Percentiles rank a stretch among this genome's conserved stretches.
phyloP scores from a whole-genome alignment of 2,888 invertebrate genomes.

The Melangyna quadrimaculata region DNA sequence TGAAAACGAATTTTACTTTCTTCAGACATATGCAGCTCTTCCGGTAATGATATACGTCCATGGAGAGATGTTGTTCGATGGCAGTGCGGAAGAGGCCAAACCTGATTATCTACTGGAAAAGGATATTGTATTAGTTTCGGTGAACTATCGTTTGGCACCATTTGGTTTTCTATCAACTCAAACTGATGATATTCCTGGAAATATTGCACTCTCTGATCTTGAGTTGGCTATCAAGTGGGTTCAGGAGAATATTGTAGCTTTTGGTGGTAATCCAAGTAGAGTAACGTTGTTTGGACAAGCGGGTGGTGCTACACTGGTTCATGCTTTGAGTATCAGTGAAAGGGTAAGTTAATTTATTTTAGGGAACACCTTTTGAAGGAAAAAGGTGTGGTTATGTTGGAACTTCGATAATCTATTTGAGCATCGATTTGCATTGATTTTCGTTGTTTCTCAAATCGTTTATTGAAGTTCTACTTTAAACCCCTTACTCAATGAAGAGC shows the following conservation, averaged over 20 bases:
- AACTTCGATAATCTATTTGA: not conserved
- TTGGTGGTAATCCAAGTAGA: slow-evolving; percentile 81
- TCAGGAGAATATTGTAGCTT: slow-evolving; percentile 80
- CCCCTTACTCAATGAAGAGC: too few relatives aligned
- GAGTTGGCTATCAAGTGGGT: slow-evolving; percentile 82
- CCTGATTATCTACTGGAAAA: slow-evolving; percentile 81
- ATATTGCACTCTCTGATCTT: slow-evolving; percentile 83
- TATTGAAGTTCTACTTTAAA: too few relatives aligned
- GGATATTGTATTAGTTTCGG: slow-evolving; percentile 81
- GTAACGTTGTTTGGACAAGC: slow-evolving; percentile 83
- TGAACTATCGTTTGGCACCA: slow-evolving; percentile 82
- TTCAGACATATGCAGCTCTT: slow-evolving; percentile 72
- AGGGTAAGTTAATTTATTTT: slow-evolving; percentile 74
- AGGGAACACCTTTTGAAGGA: not conserved
- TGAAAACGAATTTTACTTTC: not conserved
- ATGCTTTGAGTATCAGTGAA: slow-evolving; percentile 81
- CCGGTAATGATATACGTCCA: slow-evolving; percentile 81
- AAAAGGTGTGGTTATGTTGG: too few relatives aligned
- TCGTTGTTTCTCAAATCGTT: too few relatives aligned
- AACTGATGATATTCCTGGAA: slow-evolving; percentile 82
- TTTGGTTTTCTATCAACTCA: slow-evolving; percentile 82
- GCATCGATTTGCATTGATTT: too few relatives aligned
- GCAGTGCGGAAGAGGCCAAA: slow-evolving; percentile 79
- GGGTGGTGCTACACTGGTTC: slow-evolving; percentile 82
- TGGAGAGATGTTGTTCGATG: slow-evolving; percentile 81